Percentiles rank a stretch among this genome's conserved stretches.
Evolutionary conservation across 2,797 vertebrate genomes (phyloP).

Genomic region (Rhabdophis nuchalis): DNA sequence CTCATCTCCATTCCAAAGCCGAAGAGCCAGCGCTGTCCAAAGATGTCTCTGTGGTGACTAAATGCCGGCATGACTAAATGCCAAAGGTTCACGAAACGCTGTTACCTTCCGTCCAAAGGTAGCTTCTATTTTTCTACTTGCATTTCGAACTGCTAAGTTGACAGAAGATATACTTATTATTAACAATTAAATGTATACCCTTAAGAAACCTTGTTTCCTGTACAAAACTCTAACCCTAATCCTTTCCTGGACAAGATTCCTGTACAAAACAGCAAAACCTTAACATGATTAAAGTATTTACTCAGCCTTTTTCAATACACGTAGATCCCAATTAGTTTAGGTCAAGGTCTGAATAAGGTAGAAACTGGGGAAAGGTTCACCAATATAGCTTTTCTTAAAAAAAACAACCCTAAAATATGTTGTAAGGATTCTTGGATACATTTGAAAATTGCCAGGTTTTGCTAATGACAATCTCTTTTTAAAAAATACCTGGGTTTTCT

Average conservation of each 20-base stretch:
- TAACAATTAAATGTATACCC: not conserved
- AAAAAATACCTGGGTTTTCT: not conserved
- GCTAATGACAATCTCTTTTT: not conserved
- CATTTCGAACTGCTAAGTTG: too few species aligned
- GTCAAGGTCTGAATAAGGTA: not conserved
- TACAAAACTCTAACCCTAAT: not conserved
- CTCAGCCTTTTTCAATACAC: not conserved
- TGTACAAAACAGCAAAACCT: not conserved
- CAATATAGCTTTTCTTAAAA: not conserved
- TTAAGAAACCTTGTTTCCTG: not conserved
- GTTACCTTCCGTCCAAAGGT: too few species aligned
- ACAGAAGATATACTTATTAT: not conserved
- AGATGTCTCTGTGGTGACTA: too few species aligned
- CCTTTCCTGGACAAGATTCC: not conserved
- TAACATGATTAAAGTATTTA: not conserved
- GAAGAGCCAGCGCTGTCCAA: too few species aligned
- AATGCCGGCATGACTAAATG: too few species aligned
- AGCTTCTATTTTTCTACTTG: too few species aligned
- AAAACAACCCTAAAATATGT: not conserved
- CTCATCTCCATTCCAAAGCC: too few species aligned
- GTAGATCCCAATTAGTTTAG: not conserved
- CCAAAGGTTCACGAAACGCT: too few species aligned
- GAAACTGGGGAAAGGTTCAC: not conserved
- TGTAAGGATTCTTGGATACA: not conserved
- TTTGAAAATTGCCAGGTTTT: not conserved